These are phyloP conservation scores for Gambusia yucatana DNA, from an alignment of 2,797 vertebrate genomes.

Conservation along the genomic window DNA sequence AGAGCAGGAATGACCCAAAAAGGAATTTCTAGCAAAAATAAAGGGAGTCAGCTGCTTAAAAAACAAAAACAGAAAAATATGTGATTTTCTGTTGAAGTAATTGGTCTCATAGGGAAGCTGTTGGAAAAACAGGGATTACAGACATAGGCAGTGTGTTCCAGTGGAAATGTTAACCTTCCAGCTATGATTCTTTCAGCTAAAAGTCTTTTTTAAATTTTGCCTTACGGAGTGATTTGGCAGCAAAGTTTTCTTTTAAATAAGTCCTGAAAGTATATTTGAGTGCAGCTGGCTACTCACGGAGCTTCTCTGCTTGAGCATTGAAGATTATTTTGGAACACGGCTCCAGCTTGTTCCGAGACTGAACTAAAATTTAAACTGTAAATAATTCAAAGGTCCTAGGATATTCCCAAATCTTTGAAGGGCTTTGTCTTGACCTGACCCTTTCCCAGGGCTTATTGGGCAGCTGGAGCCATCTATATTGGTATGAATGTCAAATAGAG, in stretches of 20 bases:
- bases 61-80: conserved; percentile 21
- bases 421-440: not conserved
- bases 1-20: conserved; percentile 11
- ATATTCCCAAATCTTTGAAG: not conserved
- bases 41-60: conserved; percentile 1
- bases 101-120: conserved; percentile 17
- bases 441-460: not conserved
- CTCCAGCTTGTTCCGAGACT: not conserved
- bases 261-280: not conserved
- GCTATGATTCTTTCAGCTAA: not conserved
- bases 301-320: not conserved
- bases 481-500: not conserved
- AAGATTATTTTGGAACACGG: not conserved
- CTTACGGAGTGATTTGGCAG: not conserved
- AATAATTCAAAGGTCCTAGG: not conserved
- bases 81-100: conserved; percentile 21
- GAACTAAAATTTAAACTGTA: not conserved
- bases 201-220: not conserved
- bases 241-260: not conserved
- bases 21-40: conserved; percentile 15
- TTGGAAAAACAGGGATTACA: conserved; percentile 35
- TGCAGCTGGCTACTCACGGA: not conserved
- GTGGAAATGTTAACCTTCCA: conserved; percentile 5
- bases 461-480: not conserved
- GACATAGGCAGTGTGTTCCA: conserved; percentile 13